Evolutionary conservation across 2,888 invertebrate genomes (phyloP), one percentile per base, ranked within the genome.

Genomic region (Geotrupes spiniger): DNA sequence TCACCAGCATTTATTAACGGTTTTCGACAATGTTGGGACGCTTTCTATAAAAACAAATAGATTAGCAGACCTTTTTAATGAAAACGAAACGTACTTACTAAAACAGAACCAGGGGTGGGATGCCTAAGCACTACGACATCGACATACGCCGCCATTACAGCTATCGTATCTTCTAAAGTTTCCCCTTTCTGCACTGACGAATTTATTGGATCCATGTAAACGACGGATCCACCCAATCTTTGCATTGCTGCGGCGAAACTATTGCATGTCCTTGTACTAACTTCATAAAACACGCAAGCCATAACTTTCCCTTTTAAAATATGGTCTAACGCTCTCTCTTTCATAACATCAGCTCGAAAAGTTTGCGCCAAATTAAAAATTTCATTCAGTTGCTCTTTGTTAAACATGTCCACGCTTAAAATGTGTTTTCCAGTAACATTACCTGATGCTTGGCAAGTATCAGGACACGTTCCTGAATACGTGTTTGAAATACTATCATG

Each of bases 1-100:
- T 99, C 98, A 1, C 99, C 99, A 8, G 96, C 99, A 76, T 99
- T 99, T 42, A 99, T 85, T n/a, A 99, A 75, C 0, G 97, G 95
- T 66, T 91, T 94, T 1, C 89, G 82, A 59, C 88, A 88, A 50
- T 85, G 84, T 10, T 84, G 80, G 0, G 95, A 85, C 1, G 92
- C 94, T 62, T 83, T 82, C 92, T 92, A 66, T 4, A 68, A 66
- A 4, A 14, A 11, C n/a, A n/a, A n/a, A n/a, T n/a, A n/a, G n/a
- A n/a, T n/a, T n/a, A n/a, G n/a, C n/a, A n/a, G n/a, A n/a, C n/a
- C n/a, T n/a, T n/a, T n/a, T n/a, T n/a, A n/a, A n/a, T n/a, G n/a
- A n/a, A 14, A 14, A 14, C 15, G 9, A 4, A 17, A 15, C 25
- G 49, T n/a, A 78, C 84, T 81, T 77, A 92, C 92, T 50, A 81